Evolutionary conservation across 2,888 invertebrate genomes (phyloP).

Genomic region (Oegoconia quadripuncta): DNA sequence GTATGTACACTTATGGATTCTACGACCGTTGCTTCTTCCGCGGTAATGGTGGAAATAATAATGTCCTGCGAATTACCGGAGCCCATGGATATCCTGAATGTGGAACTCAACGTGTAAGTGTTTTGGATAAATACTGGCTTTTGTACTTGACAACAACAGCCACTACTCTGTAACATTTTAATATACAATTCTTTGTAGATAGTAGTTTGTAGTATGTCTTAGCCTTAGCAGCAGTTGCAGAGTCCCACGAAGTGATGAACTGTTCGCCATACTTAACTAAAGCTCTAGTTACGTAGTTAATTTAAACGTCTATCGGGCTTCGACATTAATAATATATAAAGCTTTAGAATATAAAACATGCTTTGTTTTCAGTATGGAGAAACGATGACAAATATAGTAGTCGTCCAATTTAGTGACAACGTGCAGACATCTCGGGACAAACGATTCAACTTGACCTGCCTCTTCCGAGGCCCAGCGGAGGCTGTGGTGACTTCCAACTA

Average conservation of each 20-base stretch:
- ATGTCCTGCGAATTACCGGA: slow-evolving; percentile 91
- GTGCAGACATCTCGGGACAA: slow-evolving; percentile 95
- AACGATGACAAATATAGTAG: slow-evolving; percentile 95
- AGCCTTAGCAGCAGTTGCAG: too few species aligned
- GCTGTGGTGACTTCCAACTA: slow-evolving; percentile 96
- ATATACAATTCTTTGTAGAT: too few species aligned
- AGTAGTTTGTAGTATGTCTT: too few species aligned
- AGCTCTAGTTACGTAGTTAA: too few species aligned
- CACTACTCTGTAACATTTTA: too few species aligned
- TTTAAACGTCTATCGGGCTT: too few species aligned
- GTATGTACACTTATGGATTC: slow-evolving; percentile 95
- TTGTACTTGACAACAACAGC: too few species aligned
- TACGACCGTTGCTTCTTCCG: slow-evolving; percentile 95
- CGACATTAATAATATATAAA: too few species aligned
- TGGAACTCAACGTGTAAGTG: slow-evolving; percentile 88
- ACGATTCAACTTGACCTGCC: slow-evolving; percentile 94
- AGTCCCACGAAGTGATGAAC: too few species aligned
- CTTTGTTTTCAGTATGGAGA: slow-evolving; percentile 88
- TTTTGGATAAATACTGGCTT: not conserved
- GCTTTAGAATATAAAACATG: too few species aligned
- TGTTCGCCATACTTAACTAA: too few species aligned
- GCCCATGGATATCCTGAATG: slow-evolving; percentile 96
- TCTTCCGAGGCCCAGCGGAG: slow-evolving; percentile 94
- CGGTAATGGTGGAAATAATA: slow-evolving; percentile 91
- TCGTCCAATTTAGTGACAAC: slow-evolving; percentile 95